Evolutionary conservation across 2,888 invertebrate species (phyloP), one percentile per base, ranked within the genome.

Genomic region (Pammene fasciana): DNA sequence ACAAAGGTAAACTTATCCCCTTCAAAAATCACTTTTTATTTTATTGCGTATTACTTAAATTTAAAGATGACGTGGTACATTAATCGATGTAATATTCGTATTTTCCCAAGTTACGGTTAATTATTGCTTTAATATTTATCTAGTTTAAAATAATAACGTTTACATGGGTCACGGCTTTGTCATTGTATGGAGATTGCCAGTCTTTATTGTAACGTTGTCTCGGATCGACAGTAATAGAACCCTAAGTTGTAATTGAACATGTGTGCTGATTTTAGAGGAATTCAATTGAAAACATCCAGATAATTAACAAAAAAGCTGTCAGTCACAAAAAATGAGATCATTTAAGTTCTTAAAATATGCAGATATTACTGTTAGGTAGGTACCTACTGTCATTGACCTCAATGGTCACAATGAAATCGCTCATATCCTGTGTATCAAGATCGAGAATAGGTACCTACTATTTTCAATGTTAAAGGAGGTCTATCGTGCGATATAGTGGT

Each of bases 321-420:
- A 6, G 46, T 48, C 46, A 61, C 38, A 61, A 61, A 38, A 50
- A 61, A 50, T 48, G 57, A 3, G 5, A 11, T n/a, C 36, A 54
- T 54, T 45, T 54, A 36, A 26, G 26, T 26, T 26, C 43, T n/a
- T n/a, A n/a, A n/a, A n/a, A n/a, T n/a, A 50, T 50, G 11, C 38
- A 50, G 36, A 14, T 65, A 26, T 26, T 26, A 48, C 70, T 70
- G 50, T 56, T 61, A 70, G 75, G 73, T 75, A 45, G n/a, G 45
- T 45, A n/a, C 45, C 10, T 43, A 73, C 87, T 87, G 89, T 87
- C 87, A 86, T 81, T 88, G 89, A 89, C 86, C 86, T 79, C 78
- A 76, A 78, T 77, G 79, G 79, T 82, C 75, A 80, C 77, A 82
- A 81, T 82, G 79, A 83, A 89, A 89, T 89, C 80, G 85, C 79